Conservation (phyloP, 2,113 vertebrate species). For the Holacanthus passer region DNA sequence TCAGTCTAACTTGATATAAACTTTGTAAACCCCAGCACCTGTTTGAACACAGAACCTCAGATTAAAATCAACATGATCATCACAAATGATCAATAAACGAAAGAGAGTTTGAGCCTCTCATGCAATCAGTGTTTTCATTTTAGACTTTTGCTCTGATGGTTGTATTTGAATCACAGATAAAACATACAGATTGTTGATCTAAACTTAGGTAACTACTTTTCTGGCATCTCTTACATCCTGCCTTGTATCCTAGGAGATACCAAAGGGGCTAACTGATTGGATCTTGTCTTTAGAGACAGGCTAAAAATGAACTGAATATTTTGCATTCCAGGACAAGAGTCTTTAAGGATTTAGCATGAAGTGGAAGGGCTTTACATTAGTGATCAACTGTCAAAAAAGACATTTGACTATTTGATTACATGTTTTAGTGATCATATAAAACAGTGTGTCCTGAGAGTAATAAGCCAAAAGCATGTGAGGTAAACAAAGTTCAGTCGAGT, state of each 20-base stretch:
- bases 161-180: background rate
- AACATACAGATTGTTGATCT: background rate
- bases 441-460: background rate
- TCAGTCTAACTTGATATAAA: background rate
- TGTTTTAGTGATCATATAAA: background rate
- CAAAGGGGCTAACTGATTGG: background rate
- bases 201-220: background rate
- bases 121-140: background rate
- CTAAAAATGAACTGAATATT: constrained; percentile 1
- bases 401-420: background rate
- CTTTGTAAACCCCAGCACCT: background rate
- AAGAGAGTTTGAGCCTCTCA: background rate
- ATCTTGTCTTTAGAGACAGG: background rate
- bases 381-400: background rate
- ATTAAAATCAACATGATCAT: too few species aligned
- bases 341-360: background rate
- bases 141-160: background rate
- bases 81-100: background rate
- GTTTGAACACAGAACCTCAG: background rate
- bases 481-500: constrained; percentile 56
- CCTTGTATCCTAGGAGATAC: background rate
- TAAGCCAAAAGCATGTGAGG: constrained; percentile 21
- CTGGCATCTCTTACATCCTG: background rate
- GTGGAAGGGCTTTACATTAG: background rate
- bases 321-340: background rate